Evolutionary conservation across 2,888 invertebrate species (phyloP).

Genomic region (Mimas tiliae): DNA sequence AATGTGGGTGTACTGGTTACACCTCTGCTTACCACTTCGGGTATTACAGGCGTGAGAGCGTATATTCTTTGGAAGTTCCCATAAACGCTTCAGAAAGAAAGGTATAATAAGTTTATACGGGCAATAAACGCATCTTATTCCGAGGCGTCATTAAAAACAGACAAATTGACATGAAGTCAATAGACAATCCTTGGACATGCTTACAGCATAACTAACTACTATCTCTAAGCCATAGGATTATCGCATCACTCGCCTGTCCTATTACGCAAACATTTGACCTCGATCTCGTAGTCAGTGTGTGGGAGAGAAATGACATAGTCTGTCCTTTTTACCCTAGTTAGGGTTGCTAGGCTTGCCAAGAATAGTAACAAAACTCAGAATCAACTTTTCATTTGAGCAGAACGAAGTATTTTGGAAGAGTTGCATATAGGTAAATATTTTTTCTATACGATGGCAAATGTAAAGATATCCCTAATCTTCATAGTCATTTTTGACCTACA

Average conservation of each 20-base stretch:
- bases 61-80: too few species aligned
- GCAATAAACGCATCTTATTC: too few species aligned
- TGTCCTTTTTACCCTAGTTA: not conserved
- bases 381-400: not conserved
- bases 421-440: too few species aligned
- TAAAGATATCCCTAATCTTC: too few species aligned
- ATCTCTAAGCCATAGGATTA: slow-evolving; percentile 37
- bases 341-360: not conserved
- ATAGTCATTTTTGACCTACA: too few species aligned
- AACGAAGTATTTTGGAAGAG: too few species aligned
- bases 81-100: too few species aligned
- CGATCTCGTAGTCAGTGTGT: slow-evolving; percentile 31
- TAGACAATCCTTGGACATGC: not conserved
- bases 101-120: too few species aligned
- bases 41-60: too few species aligned
- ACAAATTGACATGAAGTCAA: not conserved
- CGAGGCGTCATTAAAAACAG: not conserved
- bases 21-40: too few species aligned
- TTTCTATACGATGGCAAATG: too few species aligned
- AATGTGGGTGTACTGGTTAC: too few species aligned
- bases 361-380: not conserved
- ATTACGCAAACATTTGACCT: slow-evolving; percentile 42
- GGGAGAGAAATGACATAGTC: not conserved
- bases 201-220: slow-evolving; percentile 5
- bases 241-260: slow-evolving; percentile 36